Conservation (phyloP, 2,113 vertebrate species). For the Bubo bubo region DNA sequence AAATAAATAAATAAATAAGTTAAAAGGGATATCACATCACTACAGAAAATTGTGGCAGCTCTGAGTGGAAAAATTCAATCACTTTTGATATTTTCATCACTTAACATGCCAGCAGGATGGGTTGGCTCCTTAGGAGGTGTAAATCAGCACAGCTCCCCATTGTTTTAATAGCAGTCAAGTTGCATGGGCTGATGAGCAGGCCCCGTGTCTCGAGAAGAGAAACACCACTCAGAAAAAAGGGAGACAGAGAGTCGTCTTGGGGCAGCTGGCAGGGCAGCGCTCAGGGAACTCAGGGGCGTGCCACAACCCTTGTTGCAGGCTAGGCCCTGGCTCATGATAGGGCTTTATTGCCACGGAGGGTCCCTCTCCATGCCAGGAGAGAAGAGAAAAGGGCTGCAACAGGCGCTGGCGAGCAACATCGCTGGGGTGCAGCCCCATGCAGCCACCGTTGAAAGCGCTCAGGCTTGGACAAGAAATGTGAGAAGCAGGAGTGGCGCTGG, state of each 20-base stretch:
- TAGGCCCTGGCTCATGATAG: neutral
- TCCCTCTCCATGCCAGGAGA: neutral
- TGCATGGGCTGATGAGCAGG: neutral
- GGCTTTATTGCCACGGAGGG: neutral
- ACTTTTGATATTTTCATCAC: neutral
- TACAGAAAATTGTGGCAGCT: neutral
- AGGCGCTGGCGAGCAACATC: neutral
- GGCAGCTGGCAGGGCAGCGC: accelerated
- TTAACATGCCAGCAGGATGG: neutral
- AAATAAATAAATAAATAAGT: too few species aligned
- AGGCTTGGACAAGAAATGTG: accelerated
- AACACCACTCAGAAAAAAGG: neutral
- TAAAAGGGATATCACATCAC: neutral
- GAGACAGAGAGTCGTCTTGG: accelerated
- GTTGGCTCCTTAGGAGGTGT: neutral
- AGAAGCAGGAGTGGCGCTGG: accelerated
- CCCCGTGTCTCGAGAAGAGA: neutral
- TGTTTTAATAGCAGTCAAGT: neutral
- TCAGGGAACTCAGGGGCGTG: neutral
- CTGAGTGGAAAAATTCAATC: neutral
- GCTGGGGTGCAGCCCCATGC: neutral
- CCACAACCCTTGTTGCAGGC: neutral
- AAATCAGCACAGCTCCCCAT: neutral
- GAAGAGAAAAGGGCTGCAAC: neutral
- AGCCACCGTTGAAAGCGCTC: accelerated